Percentiles rank a stretch among this genome's conserved stretches.
Conservation (phyloP, 2,888 invertebrate species). For the Willowsia nigromaculata region DNA sequence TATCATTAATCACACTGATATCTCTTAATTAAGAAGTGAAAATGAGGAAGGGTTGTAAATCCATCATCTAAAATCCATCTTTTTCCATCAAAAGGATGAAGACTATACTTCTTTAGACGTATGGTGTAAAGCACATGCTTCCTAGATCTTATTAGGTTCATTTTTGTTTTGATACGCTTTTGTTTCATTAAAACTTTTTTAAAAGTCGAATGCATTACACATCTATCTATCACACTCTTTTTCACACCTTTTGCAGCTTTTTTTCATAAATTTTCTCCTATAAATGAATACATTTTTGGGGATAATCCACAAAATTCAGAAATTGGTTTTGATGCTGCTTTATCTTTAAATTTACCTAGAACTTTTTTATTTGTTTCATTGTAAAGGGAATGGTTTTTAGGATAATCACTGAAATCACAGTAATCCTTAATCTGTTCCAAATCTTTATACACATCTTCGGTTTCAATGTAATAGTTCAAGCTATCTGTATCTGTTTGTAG, state of each 20-base stretch:
- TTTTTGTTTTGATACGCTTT: neutral
- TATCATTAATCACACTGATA: too few species aligned
- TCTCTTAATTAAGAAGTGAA: neutral
- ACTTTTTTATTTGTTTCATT: neutral
- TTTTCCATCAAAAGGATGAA: slow-evolving; percentile 68
- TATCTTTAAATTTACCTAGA: slow-evolving; percentile 77
- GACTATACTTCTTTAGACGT: neutral
- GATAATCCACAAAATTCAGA: slow-evolving; percentile 76
- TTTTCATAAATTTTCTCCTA: slow-evolving; percentile 43
- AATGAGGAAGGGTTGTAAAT: slow-evolving; percentile 51
- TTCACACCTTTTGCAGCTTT: slow-evolving; percentile 71
- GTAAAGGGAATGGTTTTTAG: neutral
- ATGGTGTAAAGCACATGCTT: slow-evolving; percentile 53
- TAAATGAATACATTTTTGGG: slow-evolving; percentile 66
- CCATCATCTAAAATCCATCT: slow-evolving; percentile 66
- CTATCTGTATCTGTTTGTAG: slow-evolving; percentile 70
- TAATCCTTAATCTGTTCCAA: neutral
- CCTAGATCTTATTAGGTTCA: slow-evolving; percentile 55
- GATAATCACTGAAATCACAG: slow-evolving; percentile 54
- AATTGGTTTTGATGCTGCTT: slow-evolving; percentile 69
- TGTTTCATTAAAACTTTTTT: slow-evolving; percentile 36
- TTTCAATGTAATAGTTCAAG: slow-evolving; percentile 70
- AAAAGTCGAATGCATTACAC: slow-evolving; percentile 12
- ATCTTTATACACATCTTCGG: slow-evolving; percentile 62
- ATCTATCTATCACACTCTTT: slow-evolving; percentile 42